Evolutionary conservation across 37 sponge, comb jelly and placozoan genomes (phyloP), one percentile per base, ranked within the genome.

Genomic region (Spongilla lacustris): DNA sequence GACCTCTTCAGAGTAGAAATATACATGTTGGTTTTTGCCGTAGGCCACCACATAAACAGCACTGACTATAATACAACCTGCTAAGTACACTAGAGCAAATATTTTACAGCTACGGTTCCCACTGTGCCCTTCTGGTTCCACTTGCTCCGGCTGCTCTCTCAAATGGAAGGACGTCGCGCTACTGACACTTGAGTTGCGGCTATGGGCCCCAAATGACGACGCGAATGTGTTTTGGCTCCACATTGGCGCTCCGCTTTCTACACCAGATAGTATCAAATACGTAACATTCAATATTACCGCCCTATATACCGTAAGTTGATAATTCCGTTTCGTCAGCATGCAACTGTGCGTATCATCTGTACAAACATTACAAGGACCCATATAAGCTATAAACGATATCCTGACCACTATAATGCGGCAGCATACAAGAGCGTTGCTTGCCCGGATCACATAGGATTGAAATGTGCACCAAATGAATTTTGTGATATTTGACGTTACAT

Each of bases 1-100:
- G 73, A 70, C 26, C 33, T 30, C 30, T 80, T 21, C 68, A 30
- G 19, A 28, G 26, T 68, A 66, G 81, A n/a, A 28, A 79, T 33
- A 41, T 31, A 24, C 17, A 28, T 80, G 81, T 19, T 71, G 71
- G 29, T 75, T 80, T 17, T 73, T 81, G 11, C 89, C 94, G 41
- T 90, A 94, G 49, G 90, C 71, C 2, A 85, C 89, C 66, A 94
- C 91, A 37, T 94, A 94, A 46, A 94, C 70, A 22, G 86, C 86
- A 31, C 91, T 86, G 33, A 94, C 71, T 21, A 91, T 66, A 0
- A 94, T 69, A 79, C 95, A 94, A 25, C 66, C 74, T 4, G 66
- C 69, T n/a, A 94, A 84, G 80, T 94, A 94, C 34, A 91, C 28
- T 9, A 91, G 29, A 13, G 83, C 41, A 27, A 76, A 75, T 22